These are phyloP conservation scores for Stichodactyla mertensii DNA, from an alignment of 64 coral and sea anemone species.

Conservation along the genomic window DNA sequence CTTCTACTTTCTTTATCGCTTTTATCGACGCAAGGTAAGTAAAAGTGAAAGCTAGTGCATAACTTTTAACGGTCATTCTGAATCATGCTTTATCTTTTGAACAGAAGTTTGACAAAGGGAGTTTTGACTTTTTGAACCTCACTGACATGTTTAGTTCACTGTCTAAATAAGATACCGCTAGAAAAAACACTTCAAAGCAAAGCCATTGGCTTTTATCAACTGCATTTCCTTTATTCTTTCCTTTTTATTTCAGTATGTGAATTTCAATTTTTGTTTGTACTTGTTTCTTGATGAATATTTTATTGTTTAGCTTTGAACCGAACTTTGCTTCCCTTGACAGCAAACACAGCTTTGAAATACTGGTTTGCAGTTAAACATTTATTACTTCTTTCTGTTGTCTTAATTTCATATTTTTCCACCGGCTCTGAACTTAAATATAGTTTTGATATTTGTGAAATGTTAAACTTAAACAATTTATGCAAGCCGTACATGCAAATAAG, in stretches of 20 bases:
- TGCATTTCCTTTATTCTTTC: not conserved
- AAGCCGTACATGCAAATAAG: too few species aligned
- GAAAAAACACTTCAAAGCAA: not conserved
- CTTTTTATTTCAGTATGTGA: not conserved
- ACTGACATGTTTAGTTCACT: not conserved
- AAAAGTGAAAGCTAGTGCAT: not conserved
- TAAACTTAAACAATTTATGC: too few species aligned
- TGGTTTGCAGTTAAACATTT: not conserved
- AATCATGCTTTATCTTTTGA: not conserved
- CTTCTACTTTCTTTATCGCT: not conserved
- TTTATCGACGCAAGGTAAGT: not conserved
- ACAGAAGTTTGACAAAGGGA: not conserved
- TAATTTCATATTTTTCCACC: too few species aligned
- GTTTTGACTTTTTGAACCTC: not conserved
- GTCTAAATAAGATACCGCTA: too few species aligned
- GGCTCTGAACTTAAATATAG: too few species aligned
- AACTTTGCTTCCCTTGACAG: not conserved
- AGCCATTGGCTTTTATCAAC: not conserved
- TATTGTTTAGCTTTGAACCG: not conserved
- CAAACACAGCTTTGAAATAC: not conserved
- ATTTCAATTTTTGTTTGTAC: not conserved
- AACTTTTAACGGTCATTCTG: not conserved
- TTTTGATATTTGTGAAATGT: too few species aligned
- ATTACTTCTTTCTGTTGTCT: too few species aligned
- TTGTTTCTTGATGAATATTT: not conserved